phyloP scores from a whole-genome alignment of 1,140 invertebrate genomes.

The Ladona fulva region DNA sequence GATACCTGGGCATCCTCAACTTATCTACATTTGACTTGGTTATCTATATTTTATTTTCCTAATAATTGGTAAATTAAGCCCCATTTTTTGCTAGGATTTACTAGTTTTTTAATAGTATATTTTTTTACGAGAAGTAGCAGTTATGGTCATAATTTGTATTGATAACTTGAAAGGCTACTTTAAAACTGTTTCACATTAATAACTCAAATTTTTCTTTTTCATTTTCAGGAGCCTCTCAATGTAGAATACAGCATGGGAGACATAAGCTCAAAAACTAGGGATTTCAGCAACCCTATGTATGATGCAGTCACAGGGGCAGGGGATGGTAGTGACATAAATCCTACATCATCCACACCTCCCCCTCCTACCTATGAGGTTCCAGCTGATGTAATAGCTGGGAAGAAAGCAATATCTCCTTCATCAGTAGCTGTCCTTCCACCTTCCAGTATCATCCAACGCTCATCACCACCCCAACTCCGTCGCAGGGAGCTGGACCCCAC shows the following conservation, averaged over 20 bases:
- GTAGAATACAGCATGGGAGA: constrained; percentile 67
- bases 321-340: constrained; percentile 44
- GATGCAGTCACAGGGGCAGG: constrained; percentile 53
- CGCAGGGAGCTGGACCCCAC: constrained; percentile 73
- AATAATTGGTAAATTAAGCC: too few relatives aligned
- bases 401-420: constrained; percentile 40
- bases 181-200: too few relatives aligned
- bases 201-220: neutral
- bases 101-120: too few relatives aligned
- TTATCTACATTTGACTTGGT: too few relatives aligned
- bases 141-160: too few relatives aligned
- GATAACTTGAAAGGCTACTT: too few relatives aligned
- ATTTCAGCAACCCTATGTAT: constrained; percentile 95
- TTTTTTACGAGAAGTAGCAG: too few relatives aligned
- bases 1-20: too few relatives aligned
- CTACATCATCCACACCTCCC: constrained; percentile 37
- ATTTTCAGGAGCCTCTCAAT: constrained; percentile 43
- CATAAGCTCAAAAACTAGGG: constrained; percentile 62
- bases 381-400: constrained; percentile 46
- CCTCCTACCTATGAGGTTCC: constrained; percentile 60
- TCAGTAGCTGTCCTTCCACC: constrained; percentile 63
- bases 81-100: too few relatives aligned
- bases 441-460: constrained; percentile 66
- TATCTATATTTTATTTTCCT: too few relatives aligned
- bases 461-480: constrained; percentile 61